phyloP scores from a whole-genome alignment of 35 echinoderm and acorn worm species.

The Apostichopus japonicus region DNA sequence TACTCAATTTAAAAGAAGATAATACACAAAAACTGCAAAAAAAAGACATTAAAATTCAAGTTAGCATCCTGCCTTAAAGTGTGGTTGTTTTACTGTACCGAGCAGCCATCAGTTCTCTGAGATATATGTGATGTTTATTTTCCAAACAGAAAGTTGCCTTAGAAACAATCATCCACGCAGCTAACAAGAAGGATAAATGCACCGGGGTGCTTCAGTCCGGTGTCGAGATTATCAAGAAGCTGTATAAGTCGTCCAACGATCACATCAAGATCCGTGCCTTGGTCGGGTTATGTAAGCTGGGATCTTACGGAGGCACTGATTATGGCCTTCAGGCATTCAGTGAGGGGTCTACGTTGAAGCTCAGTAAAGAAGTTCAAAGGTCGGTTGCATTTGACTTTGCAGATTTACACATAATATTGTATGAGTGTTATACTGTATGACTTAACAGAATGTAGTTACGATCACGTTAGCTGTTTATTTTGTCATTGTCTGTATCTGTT shows the following conservation, averaged over 20 bases:
- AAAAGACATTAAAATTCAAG: too few species aligned
- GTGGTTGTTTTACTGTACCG: not conserved
- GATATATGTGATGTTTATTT: not conserved
- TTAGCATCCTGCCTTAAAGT: too few species aligned
- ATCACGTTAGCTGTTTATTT: too few species aligned
- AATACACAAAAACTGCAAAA: too few species aligned
- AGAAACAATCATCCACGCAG: conserved; percentile 88
- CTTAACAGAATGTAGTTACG: too few species aligned
- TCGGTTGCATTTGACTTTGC: not conserved
- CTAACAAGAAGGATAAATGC: conserved; percentile 91
- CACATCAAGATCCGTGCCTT: conserved; percentile 90
- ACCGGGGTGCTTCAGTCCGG: conserved; percentile 75
- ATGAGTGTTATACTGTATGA: too few species aligned
- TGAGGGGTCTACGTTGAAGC: conserved; percentile 81
- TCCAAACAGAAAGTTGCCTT: conserved; percentile 70
- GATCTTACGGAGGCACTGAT: conserved; percentile 89
- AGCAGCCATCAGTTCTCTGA: not conserved
- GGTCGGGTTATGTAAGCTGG: conserved; percentile 92
- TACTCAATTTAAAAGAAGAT: too few species aligned
- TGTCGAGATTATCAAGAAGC: conserved; percentile 77
- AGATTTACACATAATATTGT: not conserved
- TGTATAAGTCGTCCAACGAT: conserved; percentile 78
- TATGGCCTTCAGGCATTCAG: conserved; percentile 73
- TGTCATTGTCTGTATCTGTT: too few species aligned
- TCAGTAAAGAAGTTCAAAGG: conserved; percentile 83